These are phyloP conservation scores for Saccostrea cuccullata DNA, from an alignment of 1,140 invertebrate genomes.

Conservation along the genomic window DNA sequence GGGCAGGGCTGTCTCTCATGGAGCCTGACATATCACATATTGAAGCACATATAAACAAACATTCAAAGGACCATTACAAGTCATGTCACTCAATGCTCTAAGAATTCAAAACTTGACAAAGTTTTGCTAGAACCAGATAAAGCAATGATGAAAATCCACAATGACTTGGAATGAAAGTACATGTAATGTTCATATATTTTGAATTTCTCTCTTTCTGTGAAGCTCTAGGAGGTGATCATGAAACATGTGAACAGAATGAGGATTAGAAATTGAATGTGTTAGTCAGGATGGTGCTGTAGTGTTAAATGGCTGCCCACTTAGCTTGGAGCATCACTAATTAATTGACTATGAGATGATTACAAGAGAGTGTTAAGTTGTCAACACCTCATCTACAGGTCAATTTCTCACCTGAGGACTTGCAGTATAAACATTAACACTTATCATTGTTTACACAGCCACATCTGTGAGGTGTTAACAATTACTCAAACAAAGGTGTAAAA, in stretches of 20 bases:
- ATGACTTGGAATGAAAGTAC: background rate
- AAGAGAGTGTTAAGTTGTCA: background rate
- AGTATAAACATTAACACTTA: background rate
- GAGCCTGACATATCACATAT: constrained; percentile 28
- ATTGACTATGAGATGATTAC: background rate
- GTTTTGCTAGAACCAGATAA: background rate
- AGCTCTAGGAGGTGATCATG: too few species aligned
- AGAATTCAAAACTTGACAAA: background rate
- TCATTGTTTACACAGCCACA: background rate
- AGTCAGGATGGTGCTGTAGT: background rate
- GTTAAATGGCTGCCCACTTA: background rate
- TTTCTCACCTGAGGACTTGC: background rate
- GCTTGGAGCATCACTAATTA: constrained; percentile 8
- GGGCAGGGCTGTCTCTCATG: constrained; percentile 42
- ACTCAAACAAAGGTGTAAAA: constrained; percentile 4
- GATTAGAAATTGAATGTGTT: background rate
- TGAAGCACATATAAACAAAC: background rate
- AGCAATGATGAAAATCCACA: background rate
- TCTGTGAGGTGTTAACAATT: background rate
- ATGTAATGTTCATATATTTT: background rate
- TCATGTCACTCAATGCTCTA: background rate
- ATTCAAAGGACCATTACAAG: background rate
- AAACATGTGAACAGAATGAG: background rate
- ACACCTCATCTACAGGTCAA: background rate
- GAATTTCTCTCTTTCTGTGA: background rate